A percentile compares a stretch with the other conserved stretches of the same genome.
phyloP scores from a whole-genome alignment of 92 coral and sea anemone genomes.

The Porites cylindrica region DNA sequence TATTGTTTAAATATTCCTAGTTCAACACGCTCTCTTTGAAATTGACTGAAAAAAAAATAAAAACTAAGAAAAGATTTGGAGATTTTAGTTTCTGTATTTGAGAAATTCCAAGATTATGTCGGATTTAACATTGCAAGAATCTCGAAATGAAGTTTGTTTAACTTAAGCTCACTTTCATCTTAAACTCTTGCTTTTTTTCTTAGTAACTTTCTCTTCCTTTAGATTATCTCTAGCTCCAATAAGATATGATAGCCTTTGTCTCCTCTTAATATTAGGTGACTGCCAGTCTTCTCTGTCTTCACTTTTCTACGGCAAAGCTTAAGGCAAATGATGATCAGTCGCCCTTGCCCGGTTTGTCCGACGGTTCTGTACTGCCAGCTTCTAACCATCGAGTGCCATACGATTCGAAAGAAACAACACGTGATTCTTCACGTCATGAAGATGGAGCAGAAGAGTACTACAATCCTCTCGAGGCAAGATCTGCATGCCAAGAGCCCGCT shows the following conservation, averaged over 20 bases:
- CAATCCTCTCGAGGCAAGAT: not conserved
- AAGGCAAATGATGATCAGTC: not conserved
- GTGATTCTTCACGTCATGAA: not conserved
- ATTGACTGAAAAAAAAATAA: too few species aligned
- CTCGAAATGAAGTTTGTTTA: too few species aligned
- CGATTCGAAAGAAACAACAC: not conserved
- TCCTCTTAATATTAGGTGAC: not conserved
- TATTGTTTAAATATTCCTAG: too few species aligned
- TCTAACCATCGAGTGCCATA: not conserved
- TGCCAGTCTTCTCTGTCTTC: not conserved
- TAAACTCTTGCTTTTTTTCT: too few species aligned
- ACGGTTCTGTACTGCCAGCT: not conserved
- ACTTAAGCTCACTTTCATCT: too few species aligned
- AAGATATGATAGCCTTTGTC: not conserved
- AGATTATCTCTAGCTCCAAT: not conserved
- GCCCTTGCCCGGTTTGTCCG: not conserved
- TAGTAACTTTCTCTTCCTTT: too few species aligned
- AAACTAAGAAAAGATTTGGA: too few species aligned
- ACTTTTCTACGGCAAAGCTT: not conserved
- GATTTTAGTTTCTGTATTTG: too few species aligned
- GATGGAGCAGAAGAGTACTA: not conserved
- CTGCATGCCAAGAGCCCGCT: not conserved
- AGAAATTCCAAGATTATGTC: too few species aligned
- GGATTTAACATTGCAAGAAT: too few species aligned
- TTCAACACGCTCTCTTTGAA: too few species aligned